Evolutionary conservation across 2,113 vertebrate genomes (phyloP), one percentile per base, ranked within the genome.

Genomic region (Gobio gobio): DNA sequence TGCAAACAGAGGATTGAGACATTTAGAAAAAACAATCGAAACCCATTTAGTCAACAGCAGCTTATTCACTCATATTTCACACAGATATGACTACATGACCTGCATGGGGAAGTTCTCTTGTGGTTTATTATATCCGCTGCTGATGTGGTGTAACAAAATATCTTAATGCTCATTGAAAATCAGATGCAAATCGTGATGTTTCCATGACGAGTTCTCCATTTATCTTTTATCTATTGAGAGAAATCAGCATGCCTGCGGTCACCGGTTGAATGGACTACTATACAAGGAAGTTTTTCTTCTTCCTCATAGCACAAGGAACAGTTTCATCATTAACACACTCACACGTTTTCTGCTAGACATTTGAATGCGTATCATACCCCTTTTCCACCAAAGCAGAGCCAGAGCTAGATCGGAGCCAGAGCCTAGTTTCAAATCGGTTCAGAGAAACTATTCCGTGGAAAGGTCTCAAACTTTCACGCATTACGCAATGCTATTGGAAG

Each of bases 301-400:
- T 70, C 12, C 33, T 56, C 18, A 12, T 40, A 56, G 20, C 33
- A 56, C 26, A 51, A 14, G 18, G 26, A 82, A 36, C 24, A n/a
- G 22, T 40, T 72, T 24, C 3, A 72, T 81, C 10, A 81, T 51
- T 81, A 68, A 81, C 78, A 68, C 40, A 2, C 18, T 29, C 45
- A 47, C 45, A 51, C 49, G 10, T 40, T 82, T 82, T 49, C 80
- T 82, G 47, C 12, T 16, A 2, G 3, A 14, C 29, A n/a, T 58
- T 82, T 81, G 40, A 64, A 81, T 72, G 29, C 7, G 20, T 40
- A 26, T 58, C n/a, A n/a, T n/a, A n/a, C n/a, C n/a, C n/a, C n/a
- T n/a, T n/a, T n/a, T n/a, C n/a, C n/a, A n/a, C n/a, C n/a, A n/a
- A n/a, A n/a, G n/a, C n/a, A n/a, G n/a, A n/a, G n/a, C n/a, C n/a